Evolutionary conservation across 2,797 vertebrate genomes (phyloP), one percentile per base, ranked within the genome.

Genomic region (Tenualosa thibaudeaui): DNA sequence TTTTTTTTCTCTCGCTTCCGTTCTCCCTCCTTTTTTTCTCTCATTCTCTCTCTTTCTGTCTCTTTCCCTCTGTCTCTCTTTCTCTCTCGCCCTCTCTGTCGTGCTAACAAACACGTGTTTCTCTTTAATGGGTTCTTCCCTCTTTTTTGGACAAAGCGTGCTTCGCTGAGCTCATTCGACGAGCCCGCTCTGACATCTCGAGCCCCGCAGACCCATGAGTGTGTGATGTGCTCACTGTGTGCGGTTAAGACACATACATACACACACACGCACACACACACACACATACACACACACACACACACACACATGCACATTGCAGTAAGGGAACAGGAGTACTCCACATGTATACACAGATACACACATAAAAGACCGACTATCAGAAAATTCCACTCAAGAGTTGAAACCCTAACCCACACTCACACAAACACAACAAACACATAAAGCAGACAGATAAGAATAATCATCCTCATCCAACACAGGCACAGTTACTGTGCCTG

Each of bases 111-210:
- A 75, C 68, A 75, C 37, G 10, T 40, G 31, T 75, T 75, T 31
- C 37, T 43, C 37, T 37, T 31, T 54, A 54, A 75, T 43, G 68
- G 31, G 37, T 75, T 75, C 17, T 43, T 40, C 68, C 37, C 31
- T 68, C 24, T 37, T 75, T 75, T 75, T 75, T 75, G 68, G 68
- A 75, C 62, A 68, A 68, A 15, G 10, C 15, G 37, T 75, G 68
- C 68, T 75, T 75, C 68, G 37, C 68, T 75, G 68, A 75, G 68
- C 37, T 75, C 68, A 75, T 75, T 75, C 68, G 68, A 75, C 17
- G 13, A 75, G 68, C 5, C 31, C 31, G 68, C 68, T 75, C 68
- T 75, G 68, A 75, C 68, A 75, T 75, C 68, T 75, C 31, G 31
- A 40, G 68, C 68, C 68, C 68, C 19, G 68, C 68, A 75, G 68